A percentile compares a stretch with the other conserved stretches of the same genome.
Evolutionary conservation across 2,113 vertebrate genomes (phyloP).

Genomic region (Geothlypis trichas): DNA sequence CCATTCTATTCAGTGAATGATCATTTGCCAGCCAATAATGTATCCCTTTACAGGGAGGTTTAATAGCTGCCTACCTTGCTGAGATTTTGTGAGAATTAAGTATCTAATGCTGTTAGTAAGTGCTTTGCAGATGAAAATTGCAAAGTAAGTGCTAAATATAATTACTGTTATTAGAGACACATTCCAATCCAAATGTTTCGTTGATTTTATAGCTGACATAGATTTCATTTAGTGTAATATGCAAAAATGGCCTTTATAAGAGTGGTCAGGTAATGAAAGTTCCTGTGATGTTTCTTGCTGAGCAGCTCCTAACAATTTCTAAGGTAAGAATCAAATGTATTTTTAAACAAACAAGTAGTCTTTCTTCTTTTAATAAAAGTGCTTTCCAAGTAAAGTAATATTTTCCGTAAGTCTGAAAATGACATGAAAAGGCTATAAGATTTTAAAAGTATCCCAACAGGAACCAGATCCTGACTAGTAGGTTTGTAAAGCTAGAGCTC

Average conservation of each 20-base stretch:
- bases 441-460: not conserved
- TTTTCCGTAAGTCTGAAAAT: not conserved
- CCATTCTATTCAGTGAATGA: not conserved
- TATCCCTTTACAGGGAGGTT: not conserved
- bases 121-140: slow-evolving; percentile 38
- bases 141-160: slow-evolving; percentile 11
- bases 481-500: not conserved
- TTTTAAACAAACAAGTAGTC: slow-evolving; percentile 10
- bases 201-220: slow-evolving; percentile 32
- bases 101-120: slow-evolving; percentile 3
- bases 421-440: not conserved
- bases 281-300: not conserved
- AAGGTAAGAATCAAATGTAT: not conserved
- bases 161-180: slow-evolving; percentile 23
- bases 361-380: not conserved
- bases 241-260: not conserved
- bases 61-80: not conserved
- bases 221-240: slow-evolving; percentile 21
- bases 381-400: not conserved
- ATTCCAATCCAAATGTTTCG: slow-evolving; percentile 30
- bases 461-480: not conserved
- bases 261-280: not conserved
- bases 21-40: not conserved
- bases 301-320: not conserved
- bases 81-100: slow-evolving; percentile 1